Base-by-base conservation (phyloP, 2,888 invertebrate species). In the Lampropteryx suffumata region DNA sequence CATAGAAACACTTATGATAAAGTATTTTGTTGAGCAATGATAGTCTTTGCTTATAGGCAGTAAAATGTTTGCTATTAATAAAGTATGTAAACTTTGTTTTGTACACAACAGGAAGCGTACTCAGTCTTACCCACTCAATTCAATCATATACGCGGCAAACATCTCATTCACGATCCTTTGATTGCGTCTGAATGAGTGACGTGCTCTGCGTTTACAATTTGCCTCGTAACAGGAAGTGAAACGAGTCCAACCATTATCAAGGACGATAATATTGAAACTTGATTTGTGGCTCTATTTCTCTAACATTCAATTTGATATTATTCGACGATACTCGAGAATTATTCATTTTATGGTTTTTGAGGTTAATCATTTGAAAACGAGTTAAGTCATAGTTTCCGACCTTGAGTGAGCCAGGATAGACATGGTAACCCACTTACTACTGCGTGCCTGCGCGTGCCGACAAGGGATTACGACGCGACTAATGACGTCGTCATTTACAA, bases 161-260 rank as follows among this genome's bases (percentile, higher is more conserved):
- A 87, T 86, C 86, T 86, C 82, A 86, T 86, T 87, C 86, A 81
- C 71, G 71, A 81, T 84, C 83, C 84, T 87, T 87, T 83, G 86
- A 88, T 88, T 86, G 82, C 79, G 78, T 71, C 70, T 82, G 82
- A 87, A 86, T 85, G 87, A 85, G 79, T 86, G 87, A 87, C 88
- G 87, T 85, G 86, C 76, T 78, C 70, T 68, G 84, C 75, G 76
- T 85, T 79, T 80, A 86, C 83, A 84, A 86, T 79, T 76, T 75
- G 67, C 71, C 65, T 78, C 73, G 73, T 73, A 79, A 76, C 86
- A 88, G 89, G 89, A 89, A 88, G 75, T 78, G 66, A 76, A 86
- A 84, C 85, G 70, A 81, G 84, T 84, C 73, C 79, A 79, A 76
- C 76, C 67, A 73, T 81, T 36, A 87, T 77, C 88, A 88, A 87